Base-by-base conservation (phyloP, 2,888 invertebrate species). In the Pogonocherus hispidulus region DNA sequence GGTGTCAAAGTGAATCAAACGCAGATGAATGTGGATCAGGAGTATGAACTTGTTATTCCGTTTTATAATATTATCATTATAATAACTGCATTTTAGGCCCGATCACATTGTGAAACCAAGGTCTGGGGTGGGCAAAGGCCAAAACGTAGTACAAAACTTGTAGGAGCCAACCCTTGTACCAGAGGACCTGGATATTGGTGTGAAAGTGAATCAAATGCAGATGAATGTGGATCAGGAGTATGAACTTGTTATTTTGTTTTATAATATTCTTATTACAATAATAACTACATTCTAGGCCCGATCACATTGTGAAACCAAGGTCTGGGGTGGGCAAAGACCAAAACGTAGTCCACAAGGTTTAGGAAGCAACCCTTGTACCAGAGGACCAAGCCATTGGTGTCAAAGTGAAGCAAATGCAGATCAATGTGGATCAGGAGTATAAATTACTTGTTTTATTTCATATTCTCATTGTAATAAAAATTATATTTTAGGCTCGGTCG, bases 141-240 rank as follows among this genome's bases (percentile, higher is more conserved):
- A 14, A 74, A 70, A 52, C 55, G 73, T 18, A 14, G 52, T 20
- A 44, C 3, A 19, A n/a, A 20, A n/a, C 9, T 62, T 6, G 18
- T 71, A n/a, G 91, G 90, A 16, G 84, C 85, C 55, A 86, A 88
- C 18, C 88, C 88, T 76, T 94, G 94, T 83, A 91, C 91, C 5
- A 91, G 91, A 89, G 94, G 94, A 4, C 93, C 93, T 0, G 85
- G 89, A 1, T 93, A 91, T 80, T 94, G 94, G 94, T 94, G 94
- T 84, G 86, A 85, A 64, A 89, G 87, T 75, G 78, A 82, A 52
- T 80, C 80, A 44, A 84, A 84, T 70, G 88, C 88, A 19, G 79
- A 81, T 47, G 82, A 88, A 79, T 87, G 87, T 84, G 81, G 87
- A 79, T 88, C 88, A 84, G 80, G 87, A 79, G 90, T 90, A 86